Evolutionary conservation across 92 coral and sea anemone species (phyloP), one percentile per base, ranked within the genome.

Genomic region (Scolanthus callimorphus): DNA sequence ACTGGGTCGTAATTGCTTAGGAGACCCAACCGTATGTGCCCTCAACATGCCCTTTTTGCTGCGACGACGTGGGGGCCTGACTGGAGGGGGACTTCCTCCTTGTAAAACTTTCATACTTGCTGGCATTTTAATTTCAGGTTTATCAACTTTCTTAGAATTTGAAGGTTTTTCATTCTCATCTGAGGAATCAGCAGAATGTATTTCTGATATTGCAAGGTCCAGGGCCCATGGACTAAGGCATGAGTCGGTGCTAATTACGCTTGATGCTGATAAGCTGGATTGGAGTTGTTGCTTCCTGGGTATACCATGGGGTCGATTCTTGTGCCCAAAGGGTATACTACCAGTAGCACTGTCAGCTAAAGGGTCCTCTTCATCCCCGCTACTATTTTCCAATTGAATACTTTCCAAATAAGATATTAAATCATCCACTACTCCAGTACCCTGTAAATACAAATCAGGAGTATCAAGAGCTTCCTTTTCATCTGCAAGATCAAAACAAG

Each of bases 101-200:
- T 54, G 65, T 17, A 45, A 49, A 49, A 55, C 54, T 39, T 61
- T 29, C 15, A 56, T 72, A 21, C 27, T 2, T 3, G 4, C 24
- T 2, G 61, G 54, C 10, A 45, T 27, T 50, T 39, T 43, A 29
- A 51, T 70, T 51, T 62, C 64, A 30, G 60, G 21, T 10, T 34
- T 54, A 3, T 56, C 49, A 41, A 29, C 74, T 9, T 41, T 43
- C 27, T 57, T 58, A 17, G 80, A 43, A 25, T 60, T 79, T 59
- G 51, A 39, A 0, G 61, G 25, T 0, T 27, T 65, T 39, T 77
- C 86, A 27, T 88, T 85, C 28, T 79, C 74, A 25, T 74, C 96
- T 11, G 96, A 78, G 29, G 96, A 88, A 37, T 88, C 96, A 8
- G 85, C 89, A 49, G 89, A 83, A 44, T 67, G 90, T 49, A 88